These are phyloP conservation scores for Bombyx mori DNA, from an alignment of 1,140 invertebrate genomes.

Conservation along the genomic window DNA sequence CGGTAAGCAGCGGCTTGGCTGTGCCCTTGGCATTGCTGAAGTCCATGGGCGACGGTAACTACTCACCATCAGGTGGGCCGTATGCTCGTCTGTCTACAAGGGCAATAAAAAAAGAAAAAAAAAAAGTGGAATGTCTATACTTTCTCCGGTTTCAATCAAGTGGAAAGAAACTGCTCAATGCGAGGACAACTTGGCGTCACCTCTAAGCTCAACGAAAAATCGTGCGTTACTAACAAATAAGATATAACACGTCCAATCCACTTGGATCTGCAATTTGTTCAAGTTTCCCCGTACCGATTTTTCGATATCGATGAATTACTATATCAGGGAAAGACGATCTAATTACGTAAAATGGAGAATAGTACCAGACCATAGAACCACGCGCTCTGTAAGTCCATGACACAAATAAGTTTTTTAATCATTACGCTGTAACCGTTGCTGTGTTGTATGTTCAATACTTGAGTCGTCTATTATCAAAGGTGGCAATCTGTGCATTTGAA, in stretches of 20 bases:
- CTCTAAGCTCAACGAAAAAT: slow-evolving; percentile 19
- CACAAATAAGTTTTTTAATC: slow-evolving; percentile 36
- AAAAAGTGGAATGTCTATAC: slow-evolving; percentile 20
- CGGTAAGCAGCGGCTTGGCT: too few relatives aligned
- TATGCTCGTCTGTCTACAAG: too few relatives aligned
- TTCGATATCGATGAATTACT: slow-evolving; percentile 14
- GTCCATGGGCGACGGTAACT: too few relatives aligned
- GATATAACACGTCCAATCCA: slow-evolving; percentile 19
- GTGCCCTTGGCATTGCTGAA: too few relatives aligned
- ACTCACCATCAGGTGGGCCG: too few relatives aligned
- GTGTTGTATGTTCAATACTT: too few relatives aligned
- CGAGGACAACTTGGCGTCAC: slow-evolving; percentile 19
- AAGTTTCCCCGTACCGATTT: slow-evolving; percentile 13
- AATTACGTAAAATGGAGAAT: slow-evolving; percentile 11
- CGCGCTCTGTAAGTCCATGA: slow-evolving; percentile 41
- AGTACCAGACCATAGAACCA: slow-evolving; percentile 30
- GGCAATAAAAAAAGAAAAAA: too few relatives aligned
- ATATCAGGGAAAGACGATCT: slow-evolving; percentile 13
- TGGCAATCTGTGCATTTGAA: too few relatives aligned
- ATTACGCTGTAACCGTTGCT: background rate
- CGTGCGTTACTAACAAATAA: slow-evolving; percentile 39
- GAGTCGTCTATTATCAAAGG: too few relatives aligned
- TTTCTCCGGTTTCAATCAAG: slow-evolving; percentile 24
- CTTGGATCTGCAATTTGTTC: slow-evolving; percentile 10
- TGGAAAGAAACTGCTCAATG: slow-evolving; percentile 19